Evolutionary conservation across 1,140 invertebrate genomes (phyloP).

Genomic region (Cydia splendana): DNA sequence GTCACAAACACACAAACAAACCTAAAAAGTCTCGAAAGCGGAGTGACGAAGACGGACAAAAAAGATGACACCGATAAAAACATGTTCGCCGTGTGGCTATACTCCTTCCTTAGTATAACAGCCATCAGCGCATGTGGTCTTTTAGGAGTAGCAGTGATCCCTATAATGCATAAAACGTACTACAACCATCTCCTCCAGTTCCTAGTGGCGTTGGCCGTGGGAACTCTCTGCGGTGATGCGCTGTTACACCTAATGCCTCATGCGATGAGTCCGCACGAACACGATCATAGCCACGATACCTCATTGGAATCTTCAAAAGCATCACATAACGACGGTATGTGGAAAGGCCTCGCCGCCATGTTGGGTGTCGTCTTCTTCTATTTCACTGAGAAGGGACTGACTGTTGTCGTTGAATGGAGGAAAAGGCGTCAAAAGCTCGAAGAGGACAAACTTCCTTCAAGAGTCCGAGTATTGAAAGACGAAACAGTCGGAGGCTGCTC

Average conservation of each 20-base stretch:
- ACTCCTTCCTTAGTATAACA: slow-evolving; percentile 88
- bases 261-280: slow-evolving; percentile 82
- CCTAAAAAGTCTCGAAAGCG: neutral
- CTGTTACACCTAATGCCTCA: slow-evolving; percentile 96
- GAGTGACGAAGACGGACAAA: slow-evolving; percentile 41
- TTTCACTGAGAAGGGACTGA: slow-evolving; percentile 90
- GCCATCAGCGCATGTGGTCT: slow-evolving; percentile 92
- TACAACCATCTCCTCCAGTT: slow-evolving; percentile 95
- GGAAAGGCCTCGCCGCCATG: slow-evolving; percentile 91
- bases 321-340: slow-evolving; percentile 85
- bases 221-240: slow-evolving; percentile 94
- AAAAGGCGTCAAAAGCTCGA: slow-evolving; percentile 83
- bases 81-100: slow-evolving; percentile 86
- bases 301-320: slow-evolving; percentile 54
- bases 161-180: slow-evolving; percentile 93
- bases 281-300: slow-evolving; percentile 53
- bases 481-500: slow-evolving; percentile 80
- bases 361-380: slow-evolving; percentile 93
- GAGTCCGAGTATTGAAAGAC: slow-evolving; percentile 84
- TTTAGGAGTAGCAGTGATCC: slow-evolving; percentile 91
- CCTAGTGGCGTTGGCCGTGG: slow-evolving; percentile 94
- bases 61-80: slow-evolving; percentile 58
- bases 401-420: slow-evolving; percentile 89
- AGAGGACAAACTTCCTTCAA: slow-evolving; percentile 81
- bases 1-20: slow-evolving; percentile 33